Evolutionary conservation across 2,888 invertebrate species (phyloP), one percentile per base, ranked within the genome.

Genomic region (Melanchra persicariae): DNA sequence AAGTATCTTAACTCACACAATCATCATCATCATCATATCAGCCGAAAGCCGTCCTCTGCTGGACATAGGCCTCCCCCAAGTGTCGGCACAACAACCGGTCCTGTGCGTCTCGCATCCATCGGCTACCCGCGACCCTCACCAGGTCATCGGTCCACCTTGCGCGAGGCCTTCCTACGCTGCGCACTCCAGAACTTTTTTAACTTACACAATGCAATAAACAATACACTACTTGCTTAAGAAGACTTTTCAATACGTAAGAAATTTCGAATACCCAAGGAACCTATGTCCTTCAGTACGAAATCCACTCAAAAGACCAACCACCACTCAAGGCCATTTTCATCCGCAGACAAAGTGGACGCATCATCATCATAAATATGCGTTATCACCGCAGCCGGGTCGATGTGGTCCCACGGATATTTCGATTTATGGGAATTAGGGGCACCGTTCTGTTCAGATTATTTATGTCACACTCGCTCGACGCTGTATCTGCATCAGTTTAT

Each of bases 401-500:
- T 84, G 86, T 82, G 84, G 86, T 84, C 82, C 84, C 77, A 81
- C 85, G 87, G 88, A 88, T 87, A 89, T 89, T 87, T 88, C 89
- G 91, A 92, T 92, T 91, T 92, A 92, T 91, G 90, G 80, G 91
- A 89, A 90, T 92, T 90, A 91, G 88, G 79, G 84, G 82, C 70
- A 72, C 69, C 74, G 77, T 70, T 72, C 79, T 74, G 74, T 85
- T 74, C 79, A 67, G 67, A 86, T 87, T 86, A 86, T 86, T 86
- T 87, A 86, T 86, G 87, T 85, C 82, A 49, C 65, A 81, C 70
- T 82, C 74, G 81, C 62, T 70, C 70, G 52, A 19, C 34, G 64
- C 75, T 77, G 75, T 84, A 69, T 77, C 70, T 70, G 60, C 64
- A 59, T 66, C 58, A 74, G 71, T 68, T 77, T 78, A 67, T 84